Base-by-base conservation (phyloP, 2,797 vertebrate genomes). In the Potorous gilbertii region DNA sequence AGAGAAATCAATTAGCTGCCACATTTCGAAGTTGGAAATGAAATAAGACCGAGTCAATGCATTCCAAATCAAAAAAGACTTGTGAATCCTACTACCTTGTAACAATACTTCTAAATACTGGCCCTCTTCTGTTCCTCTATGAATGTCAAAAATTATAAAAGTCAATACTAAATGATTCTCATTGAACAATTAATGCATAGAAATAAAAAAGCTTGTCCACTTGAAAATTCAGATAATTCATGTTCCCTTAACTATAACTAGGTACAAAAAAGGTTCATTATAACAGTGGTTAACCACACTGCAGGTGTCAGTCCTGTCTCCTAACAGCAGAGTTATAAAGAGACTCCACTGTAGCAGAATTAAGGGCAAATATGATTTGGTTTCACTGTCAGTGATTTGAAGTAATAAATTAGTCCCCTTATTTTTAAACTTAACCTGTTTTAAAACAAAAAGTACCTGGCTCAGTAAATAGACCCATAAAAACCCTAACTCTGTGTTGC, bases 11-110 rank as follows among this genome's bases (percentile, higher is more conserved):
- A 56, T 57, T n/a, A 94, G 93, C 74, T 92, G n/a, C 74, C 90
- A 13, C 2, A 56, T 91, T 97, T 97, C 95, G 91, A 29, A 97
- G 21, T 8, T 81, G 55, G 92, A 94, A 96, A 96, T 97, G 54
- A 96, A 97, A 95, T 94, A 96, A 54, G 95, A 97, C 0, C 10
- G 0, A 87, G 87, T 40, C 95, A 13, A 94, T 24, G n/a, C 16
- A 2, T 90, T 97, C 94, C 94, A 31, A 97, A 5, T 4, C 89
- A 95, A 24, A 95, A 93, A 93, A 96, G 21, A 8, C 21, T 93
- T 54, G 54, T 27, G n/a, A 54, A 55, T 90, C 90, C 90, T 40
- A 91, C 4, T 52, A 66, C 94, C 94, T 97, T 93, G 62, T 95
- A 97, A 96, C 12, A 91, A 4, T 55, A 91, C 11, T 89, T 94